These are phyloP conservation scores for Drosophila setosimentum DNA, from an alignment of 2,888 invertebrate species.

Conservation along the genomic window DNA sequence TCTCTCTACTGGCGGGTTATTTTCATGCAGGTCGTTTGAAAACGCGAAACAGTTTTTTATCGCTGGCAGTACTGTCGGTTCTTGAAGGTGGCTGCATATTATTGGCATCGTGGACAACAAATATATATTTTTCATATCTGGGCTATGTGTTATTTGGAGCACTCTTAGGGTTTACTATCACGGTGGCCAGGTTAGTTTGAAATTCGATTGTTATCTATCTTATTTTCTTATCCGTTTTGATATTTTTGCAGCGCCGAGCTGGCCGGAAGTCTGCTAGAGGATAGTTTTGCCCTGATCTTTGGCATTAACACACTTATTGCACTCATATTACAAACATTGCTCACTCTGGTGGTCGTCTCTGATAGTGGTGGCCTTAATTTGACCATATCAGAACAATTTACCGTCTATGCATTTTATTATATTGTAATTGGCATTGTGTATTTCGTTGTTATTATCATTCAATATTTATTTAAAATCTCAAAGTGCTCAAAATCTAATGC, in stretches of 20 bases:
- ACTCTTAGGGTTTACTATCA: conserved; percentile 89
- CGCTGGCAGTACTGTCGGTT: conserved; percentile 86
- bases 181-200: conserved; percentile 78
- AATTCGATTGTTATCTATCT: rapidly evolving
- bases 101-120: conserved; percentile 86
- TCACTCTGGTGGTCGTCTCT: conserved; percentile 87
- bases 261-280: conserved; percentile 91
- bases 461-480: conserved; percentile 47
- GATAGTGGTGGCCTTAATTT: conserved; percentile 76
- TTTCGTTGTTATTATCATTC: conserved; percentile 66
- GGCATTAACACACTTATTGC: conserved; percentile 95
- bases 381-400: conserved; percentile 76
- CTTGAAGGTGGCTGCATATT: conserved; percentile 87
- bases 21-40: conserved; percentile 80
- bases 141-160: conserved; percentile 92
- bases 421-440: conserved; percentile 78
- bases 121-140: conserved; percentile 90
- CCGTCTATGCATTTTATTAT: conserved; percentile 83
- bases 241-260: conserved; percentile 92
- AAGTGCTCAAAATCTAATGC: not conserved
- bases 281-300: conserved; percentile 95
- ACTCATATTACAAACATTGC: conserved; percentile 90
- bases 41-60: conserved; percentile 85
- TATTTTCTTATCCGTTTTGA: not conserved
- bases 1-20: conserved; percentile 87